A percentile compares a stretch with the other conserved stretches of the same genome.
These are phyloP conservation scores for Lasioglossum albipes DNA, from an alignment of 1,140 invertebrate genomes.

Conservation along the genomic window DNA sequence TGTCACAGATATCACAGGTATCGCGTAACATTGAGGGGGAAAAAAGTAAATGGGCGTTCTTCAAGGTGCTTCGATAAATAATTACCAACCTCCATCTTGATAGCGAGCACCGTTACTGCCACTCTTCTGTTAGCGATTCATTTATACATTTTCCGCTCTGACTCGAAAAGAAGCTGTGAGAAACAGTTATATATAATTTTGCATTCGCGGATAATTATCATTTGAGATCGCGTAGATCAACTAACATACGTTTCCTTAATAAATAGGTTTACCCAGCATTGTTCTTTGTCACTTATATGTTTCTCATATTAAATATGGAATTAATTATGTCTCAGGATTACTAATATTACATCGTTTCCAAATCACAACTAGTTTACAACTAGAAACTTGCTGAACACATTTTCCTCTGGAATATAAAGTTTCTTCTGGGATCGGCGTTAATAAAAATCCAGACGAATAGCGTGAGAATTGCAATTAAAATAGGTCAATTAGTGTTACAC, in stretches of 20 bases:
- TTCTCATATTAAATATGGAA: not conserved
- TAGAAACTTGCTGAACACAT: too few relatives aligned
- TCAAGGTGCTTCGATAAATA: slow-evolving; percentile 34
- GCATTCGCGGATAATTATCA: not conserved
- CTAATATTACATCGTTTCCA: too few relatives aligned
- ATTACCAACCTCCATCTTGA: slow-evolving; percentile 6
- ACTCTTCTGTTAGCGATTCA: slow-evolving; percentile 25
- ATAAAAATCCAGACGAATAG: too few relatives aligned
- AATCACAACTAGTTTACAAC: too few relatives aligned
- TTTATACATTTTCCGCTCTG: slow-evolving; percentile 18
- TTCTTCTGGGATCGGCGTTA: too few relatives aligned
- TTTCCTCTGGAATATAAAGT: too few relatives aligned
- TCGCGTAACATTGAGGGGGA: not conserved
- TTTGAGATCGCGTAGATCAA: not conserved
- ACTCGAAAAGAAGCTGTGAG: not conserved
- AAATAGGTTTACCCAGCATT: not conserved
- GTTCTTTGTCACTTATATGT: not conserved
- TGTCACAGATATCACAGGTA: not conserved
- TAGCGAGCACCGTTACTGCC: slow-evolving; percentile 30
- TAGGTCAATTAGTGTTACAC: too few relatives aligned
- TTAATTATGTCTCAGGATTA: too few relatives aligned
- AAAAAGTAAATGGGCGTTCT: slow-evolving; percentile 6
- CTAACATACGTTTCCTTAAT: not conserved
- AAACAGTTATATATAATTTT: not conserved
- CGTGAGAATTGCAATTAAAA: too few relatives aligned